Evolutionary conservation across 2,797 vertebrate genomes (phyloP), one percentile per base, ranked within the genome.

Genomic region (Syncerus caffer): DNA sequence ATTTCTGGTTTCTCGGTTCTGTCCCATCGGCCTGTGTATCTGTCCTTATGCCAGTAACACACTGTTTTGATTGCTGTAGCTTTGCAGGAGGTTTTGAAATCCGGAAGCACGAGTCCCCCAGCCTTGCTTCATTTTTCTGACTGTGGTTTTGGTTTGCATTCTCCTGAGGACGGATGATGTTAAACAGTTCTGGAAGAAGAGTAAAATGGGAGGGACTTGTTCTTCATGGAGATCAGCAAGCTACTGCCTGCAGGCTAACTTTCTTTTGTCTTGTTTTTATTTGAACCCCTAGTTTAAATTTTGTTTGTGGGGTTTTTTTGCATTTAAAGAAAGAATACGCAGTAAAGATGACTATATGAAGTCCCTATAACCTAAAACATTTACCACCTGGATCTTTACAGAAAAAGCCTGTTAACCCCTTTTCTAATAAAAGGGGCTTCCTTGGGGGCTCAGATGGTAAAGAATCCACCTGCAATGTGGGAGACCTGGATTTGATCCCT

Each of bases 11-110:
- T 51, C 19, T 13, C 5, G 3, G 1, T 51, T 85, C 78, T 31
- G 0, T 7, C 57, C 29, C 16, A 0, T 6, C 25, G 17, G n/a
- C 27, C 51, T 71, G 0, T 38, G 1, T 7, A 0, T 62, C 67
- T 78, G 1, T 85, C 29, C 16, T 50, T 38, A 6, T 6, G 82
- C 12, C 78, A 31, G 19, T 50, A 13, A 53, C 90, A 64, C 31
- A 42, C 55, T 38, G 1, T 53, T 60, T 55, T 82, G 50, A n/a
- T 85, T 19, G 58, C 60, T 4, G 13, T 31, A 64, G 27, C 67
- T 96, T 25, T 62, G n/a, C 21, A 19, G 55, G 67, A 34, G 64
- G 90, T 67, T 79, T 64, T 60, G 47, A 85, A 64, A 53, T 58
- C 31, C 2, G 8, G 50, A 90, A 58, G 19, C 27, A 2, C 60